phyloP scores from a whole-genome alignment of 2,113 vertebrate genomes.

The Lepidothrix coronata region DNA sequence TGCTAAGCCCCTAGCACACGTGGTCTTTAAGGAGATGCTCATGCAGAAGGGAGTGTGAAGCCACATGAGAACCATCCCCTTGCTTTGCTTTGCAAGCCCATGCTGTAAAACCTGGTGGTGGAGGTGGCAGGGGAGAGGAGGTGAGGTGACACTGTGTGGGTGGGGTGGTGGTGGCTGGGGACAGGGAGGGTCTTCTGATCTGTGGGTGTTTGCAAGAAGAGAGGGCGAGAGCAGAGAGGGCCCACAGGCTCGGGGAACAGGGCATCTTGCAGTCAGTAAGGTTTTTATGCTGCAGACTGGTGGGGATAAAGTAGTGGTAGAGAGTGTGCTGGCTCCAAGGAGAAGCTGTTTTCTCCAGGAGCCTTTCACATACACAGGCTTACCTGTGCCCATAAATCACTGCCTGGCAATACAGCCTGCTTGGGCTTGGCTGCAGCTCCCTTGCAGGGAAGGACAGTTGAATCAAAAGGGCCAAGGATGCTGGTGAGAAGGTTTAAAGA shows the following conservation, averaged over 20 bases:
- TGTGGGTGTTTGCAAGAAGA: neutral
- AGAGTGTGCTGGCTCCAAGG: neutral
- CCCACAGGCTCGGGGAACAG: neutral
- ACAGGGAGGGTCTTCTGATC: neutral
- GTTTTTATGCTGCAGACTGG: neutral
- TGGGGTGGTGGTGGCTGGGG: neutral
- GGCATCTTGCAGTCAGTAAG: neutral
- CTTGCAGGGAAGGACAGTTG: neutral
- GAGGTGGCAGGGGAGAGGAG: neutral
- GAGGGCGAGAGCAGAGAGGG: neutral
- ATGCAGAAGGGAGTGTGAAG: neutral
- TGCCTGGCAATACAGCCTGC: neutral
- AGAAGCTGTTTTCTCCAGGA: neutral
- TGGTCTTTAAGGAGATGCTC: neutral
- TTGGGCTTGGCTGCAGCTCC: neutral
- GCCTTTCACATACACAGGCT: neutral
- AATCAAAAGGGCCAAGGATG: neutral
- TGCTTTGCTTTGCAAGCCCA: neutral
- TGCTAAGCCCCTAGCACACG: fast-evolving
- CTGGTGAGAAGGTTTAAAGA: neutral
- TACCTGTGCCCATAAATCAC: neutral
- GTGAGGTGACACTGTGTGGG: fast-evolving
- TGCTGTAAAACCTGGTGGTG: fast-evolving
- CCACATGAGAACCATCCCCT: fast-evolving
- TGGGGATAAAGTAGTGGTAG: neutral